Conservation (phyloP, 2,113 vertebrate species). For the Chionomys nivalis region DNA sequence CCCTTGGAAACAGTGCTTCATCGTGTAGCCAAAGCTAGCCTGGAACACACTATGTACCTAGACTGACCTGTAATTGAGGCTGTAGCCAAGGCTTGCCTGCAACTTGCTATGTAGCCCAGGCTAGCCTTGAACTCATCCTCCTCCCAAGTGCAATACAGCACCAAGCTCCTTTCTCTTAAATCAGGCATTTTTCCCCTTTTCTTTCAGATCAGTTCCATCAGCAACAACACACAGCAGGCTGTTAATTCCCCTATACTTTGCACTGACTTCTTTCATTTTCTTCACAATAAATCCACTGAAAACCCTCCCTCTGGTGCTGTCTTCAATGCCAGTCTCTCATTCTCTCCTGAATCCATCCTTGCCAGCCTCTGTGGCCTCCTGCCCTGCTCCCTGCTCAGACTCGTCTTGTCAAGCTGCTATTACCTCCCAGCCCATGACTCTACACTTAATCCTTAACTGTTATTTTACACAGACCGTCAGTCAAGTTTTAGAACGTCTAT, state of each 20-base stretch:
- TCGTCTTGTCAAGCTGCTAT: neutral
- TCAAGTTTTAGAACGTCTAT: neutral
- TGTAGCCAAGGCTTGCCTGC: neutral
- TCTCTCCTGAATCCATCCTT: slow-evolving; percentile 46
- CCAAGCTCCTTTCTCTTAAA: neutral
- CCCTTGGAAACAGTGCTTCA: neutral
- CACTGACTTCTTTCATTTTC: slow-evolving; percentile 52
- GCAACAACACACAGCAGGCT: neutral
- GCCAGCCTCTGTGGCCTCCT: neutral
- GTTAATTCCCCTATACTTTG: neutral
- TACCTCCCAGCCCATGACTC: neutral
- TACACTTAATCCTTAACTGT: neutral
- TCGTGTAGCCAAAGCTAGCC: neutral
- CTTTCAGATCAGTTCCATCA: neutral
- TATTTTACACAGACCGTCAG: neutral
- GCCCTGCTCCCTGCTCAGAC: neutral
- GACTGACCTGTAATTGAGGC: neutral
- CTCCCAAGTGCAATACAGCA: neutral
- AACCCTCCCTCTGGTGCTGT: neutral
- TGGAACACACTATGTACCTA: neutral
- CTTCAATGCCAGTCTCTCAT: slow-evolving; percentile 10
- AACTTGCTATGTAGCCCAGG: neutral
- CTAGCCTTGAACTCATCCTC: neutral
- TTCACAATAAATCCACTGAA: slow-evolving; percentile 25
- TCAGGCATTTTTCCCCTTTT: neutral